Conservation (phyloP, 2,797 vertebrate species). For the Cirrhinus mrigala region DNA sequence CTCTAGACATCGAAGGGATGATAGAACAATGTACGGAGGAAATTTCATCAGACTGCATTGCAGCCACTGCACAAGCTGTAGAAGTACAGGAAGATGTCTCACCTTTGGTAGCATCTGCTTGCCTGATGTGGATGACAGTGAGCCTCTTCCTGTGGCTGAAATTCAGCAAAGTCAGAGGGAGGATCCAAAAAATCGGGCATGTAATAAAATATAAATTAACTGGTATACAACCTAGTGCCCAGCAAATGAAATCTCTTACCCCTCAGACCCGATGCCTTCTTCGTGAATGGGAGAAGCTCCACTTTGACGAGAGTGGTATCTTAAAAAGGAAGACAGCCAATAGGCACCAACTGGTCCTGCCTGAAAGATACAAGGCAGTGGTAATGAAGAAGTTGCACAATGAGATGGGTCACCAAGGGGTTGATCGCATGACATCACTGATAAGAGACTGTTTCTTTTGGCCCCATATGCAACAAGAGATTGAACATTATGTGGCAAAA, state of each 20-base stretch:
- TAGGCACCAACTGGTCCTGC: not conserved
- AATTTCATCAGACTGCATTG: not conserved
- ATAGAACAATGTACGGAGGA: not conserved
- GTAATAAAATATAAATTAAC: not conserved
- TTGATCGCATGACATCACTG: not conserved
- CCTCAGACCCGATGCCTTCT: not conserved
- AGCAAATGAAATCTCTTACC: not conserved
- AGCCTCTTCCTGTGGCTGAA: not conserved
- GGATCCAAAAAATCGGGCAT: not conserved
- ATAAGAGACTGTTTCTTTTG: not conserved
- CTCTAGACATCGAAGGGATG: not conserved
- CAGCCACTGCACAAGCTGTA: not conserved
- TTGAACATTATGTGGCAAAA: not conserved
- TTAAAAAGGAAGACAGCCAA: not conserved
- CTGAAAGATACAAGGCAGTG: not conserved
- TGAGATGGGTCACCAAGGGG: not conserved
- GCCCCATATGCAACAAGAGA: not conserved
- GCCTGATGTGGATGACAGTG: not conserved
- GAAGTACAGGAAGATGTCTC: not conserved
- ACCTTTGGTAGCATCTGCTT: not conserved
- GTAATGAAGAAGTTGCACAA: not conserved
- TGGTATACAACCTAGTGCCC: not conserved
- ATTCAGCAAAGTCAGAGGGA: not conserved
- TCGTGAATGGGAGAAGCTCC: not conserved
- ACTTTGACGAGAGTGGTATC: not conserved